Base-by-base conservation (phyloP, 35 echinoderm and acorn worm species). In the Apostichopus californicus region DNA sequence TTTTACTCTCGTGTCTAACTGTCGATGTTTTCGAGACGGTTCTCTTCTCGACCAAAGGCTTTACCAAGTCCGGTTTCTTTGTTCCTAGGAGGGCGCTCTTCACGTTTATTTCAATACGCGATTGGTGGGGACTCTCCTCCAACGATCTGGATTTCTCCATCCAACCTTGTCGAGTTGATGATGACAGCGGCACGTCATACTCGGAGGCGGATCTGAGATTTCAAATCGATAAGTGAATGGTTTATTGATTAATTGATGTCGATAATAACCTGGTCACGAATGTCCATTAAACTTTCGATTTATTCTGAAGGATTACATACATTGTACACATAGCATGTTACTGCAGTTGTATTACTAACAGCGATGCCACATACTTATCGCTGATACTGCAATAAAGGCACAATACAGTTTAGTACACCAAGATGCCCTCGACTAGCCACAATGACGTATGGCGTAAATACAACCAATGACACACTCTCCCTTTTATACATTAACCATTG, bases 11-110 rank as follows among this genome's bases (percentile, higher is more conserved):
- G 61, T 89, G 86, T 72, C 86, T 55, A 11, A 89, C 86, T 14
- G 86, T 89, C 46, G 86, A 89, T 5, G 86, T 89, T 56, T 89
- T 89, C 5, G 86, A 72, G 15, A 89, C 86, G 17, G 86, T 89
- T 2, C 60, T 8, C 25, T 72, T 89, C 18, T 89, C 86, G 8
- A 89, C 63, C 8, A 89, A 60, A 8, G 86, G 86, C 2, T 73
- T 89, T 0, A 64, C 21, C 57, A 89, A 25, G 25, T 89, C 86
- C 4, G 9, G 46, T 21, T 14, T 52, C 63, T 71, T 89, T 3
- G 86, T 46, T 26, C 9, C 25, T 0, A 28, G 15, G 15, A 64
- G 68, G 10, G 61, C 63, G 64, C 86, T 28, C 86, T 89, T 64
- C 22, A 9, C 17, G 18, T 60, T 66, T 8, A 18, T 6, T 25